Conservation (phyloP, 2,888 invertebrate genomes). For the Lasiommata megera region DNA sequence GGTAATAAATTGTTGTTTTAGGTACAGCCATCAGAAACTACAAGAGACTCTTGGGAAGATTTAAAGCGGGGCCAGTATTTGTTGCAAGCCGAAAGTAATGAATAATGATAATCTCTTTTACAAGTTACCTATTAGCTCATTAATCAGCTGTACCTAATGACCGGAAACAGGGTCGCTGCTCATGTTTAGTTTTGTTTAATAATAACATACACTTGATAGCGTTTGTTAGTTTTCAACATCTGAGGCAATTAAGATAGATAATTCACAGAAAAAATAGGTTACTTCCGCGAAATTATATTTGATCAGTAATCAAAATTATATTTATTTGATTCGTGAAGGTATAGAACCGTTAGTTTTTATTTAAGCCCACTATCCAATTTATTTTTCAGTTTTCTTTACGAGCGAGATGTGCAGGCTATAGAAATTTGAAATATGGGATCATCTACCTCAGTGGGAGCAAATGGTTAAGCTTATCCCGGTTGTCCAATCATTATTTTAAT, state of each 20-base stretch:
- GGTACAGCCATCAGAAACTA: constrained; percentile 20
- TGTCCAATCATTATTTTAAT: too few species aligned
- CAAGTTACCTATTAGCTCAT: constrained; percentile 16
- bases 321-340: too few species aligned
- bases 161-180: constrained; percentile 24
- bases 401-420: too few species aligned
- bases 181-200: constrained; percentile 15
- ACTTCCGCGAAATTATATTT: too few species aligned
- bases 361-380: too few species aligned
- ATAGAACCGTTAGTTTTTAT: too few species aligned
- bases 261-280: too few species aligned
- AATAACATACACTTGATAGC: constrained; percentile 12
- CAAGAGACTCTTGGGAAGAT: constrained; percentile 17
- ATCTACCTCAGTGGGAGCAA: too few species aligned
- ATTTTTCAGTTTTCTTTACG: too few species aligned
- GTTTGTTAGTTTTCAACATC: constrained; percentile 8
- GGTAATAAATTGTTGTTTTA: constrained; percentile 27
- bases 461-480: too few species aligned
- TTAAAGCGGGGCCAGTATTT: constrained; percentile 13
- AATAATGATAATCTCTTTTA: constrained; percentile 20
- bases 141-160: constrained; percentile 25
- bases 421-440: too few species aligned
- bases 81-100: constrained; percentile 12
- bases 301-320: too few species aligned
- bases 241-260: not conserved